A percentile compares a stretch with the other conserved stretches of the same genome.
phyloP scores from a whole-genome alignment of 37 sponge, comb jelly and placozoan species.

The Diacarnus erythraeanus region DNA sequence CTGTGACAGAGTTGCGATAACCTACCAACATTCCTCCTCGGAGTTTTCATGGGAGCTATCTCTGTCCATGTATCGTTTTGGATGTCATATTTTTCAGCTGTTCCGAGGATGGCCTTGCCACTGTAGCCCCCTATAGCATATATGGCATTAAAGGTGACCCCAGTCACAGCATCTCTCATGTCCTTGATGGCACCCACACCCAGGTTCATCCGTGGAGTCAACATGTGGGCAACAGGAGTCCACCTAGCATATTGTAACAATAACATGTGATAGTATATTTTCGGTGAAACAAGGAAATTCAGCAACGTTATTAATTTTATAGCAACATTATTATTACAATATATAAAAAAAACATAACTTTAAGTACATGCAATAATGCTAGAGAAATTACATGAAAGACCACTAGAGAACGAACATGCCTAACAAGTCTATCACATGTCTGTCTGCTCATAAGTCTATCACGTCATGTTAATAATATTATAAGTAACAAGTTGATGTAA shows the following conservation, averaged over 20 bases:
- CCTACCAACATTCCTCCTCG: constrained; percentile 81
- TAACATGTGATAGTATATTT: too few relatives aligned
- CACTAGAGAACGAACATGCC: too few relatives aligned
- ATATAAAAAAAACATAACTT: too few relatives aligned
- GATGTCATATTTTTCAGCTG: constrained; percentile 87
- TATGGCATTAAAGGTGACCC: constrained; percentile 76
- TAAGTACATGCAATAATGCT: too few relatives aligned
- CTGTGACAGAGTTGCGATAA: not conserved
- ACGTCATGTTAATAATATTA: too few relatives aligned
- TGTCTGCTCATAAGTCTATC: too few relatives aligned
- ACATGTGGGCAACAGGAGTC: constrained; percentile 78
- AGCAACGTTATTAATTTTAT: too few relatives aligned
- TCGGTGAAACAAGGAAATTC: too few relatives aligned
- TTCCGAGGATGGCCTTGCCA: constrained; percentile 83
- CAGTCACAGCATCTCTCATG: constrained; percentile 80
- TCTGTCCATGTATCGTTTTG: constrained; percentile 79
- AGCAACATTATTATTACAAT: too few relatives aligned
- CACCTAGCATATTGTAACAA: constrained; percentile 63
- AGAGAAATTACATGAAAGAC: too few relatives aligned
- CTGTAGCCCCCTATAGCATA: constrained; percentile 88
- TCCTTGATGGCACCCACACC: constrained; percentile 87
- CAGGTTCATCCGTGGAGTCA: constrained; percentile 87
- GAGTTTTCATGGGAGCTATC: constrained; percentile 84
- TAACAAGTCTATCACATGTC: too few relatives aligned
- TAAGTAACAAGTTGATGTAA: too few relatives aligned